Conservation (phyloP, 2,797 vertebrate genomes). For the Austrolebias charrua region DNA sequence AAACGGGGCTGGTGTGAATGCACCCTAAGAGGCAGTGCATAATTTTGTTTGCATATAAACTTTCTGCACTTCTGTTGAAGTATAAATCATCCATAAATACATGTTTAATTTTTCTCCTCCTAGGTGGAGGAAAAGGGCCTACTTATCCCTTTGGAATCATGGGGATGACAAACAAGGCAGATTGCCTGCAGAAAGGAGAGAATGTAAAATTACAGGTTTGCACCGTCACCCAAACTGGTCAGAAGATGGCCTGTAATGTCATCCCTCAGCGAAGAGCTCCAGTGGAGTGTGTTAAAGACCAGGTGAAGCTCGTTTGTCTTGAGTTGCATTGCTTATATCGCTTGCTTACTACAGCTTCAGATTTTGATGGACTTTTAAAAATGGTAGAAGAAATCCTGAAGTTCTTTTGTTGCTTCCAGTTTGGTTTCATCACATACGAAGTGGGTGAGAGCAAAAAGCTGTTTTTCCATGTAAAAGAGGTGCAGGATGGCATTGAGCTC, state of each 20-base stretch:
- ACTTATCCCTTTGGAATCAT: constrained; percentile 95
- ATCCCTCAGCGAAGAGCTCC: constrained; percentile 91
- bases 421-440: constrained; percentile 99
- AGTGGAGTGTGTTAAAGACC: constrained; percentile 98
- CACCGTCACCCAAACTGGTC: constrained; percentile 90
- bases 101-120: neutral
- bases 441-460: constrained; percentile 99
- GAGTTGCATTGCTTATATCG: too few species aligned
- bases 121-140: constrained; percentile 88
- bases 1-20: too few species aligned
- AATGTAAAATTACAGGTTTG: constrained; percentile 95
- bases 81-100: neutral
- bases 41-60: too few species aligned
- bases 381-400: neutral
- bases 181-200: constrained; percentile 97
- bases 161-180: constrained; percentile 93
- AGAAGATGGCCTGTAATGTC: constrained; percentile 95
- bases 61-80: too few species aligned
- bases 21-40: too few species aligned
- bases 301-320: constrained; percentile 75
- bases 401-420: constrained; percentile 72
- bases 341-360: neutral
- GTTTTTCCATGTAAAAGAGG: constrained; percentile 99
- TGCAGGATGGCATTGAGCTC: constrained; percentile 96
- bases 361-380: too few species aligned